Conservation (phyloP, 2,888 invertebrate genomes). For the Philereme vetulata region DNA sequence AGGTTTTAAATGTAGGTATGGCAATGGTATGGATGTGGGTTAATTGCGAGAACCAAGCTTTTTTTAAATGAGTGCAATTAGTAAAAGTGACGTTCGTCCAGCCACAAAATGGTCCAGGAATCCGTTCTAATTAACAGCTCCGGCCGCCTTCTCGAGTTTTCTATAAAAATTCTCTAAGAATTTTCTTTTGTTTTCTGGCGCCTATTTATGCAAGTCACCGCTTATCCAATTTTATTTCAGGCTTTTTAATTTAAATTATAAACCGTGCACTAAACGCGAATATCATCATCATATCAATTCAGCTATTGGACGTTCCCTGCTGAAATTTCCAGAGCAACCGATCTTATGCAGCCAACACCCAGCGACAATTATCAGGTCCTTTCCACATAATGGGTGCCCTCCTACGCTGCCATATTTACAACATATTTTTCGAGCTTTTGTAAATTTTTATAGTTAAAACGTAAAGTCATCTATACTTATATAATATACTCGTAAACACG, state of each 20-base stretch:
- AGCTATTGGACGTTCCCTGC: too few relatives aligned
- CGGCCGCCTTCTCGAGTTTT: conserved; percentile 30
- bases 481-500: too few relatives aligned
- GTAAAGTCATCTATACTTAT: too few relatives aligned
- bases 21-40: conserved; percentile 56
- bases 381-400: too few relatives aligned
- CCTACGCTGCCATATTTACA: too few relatives aligned
- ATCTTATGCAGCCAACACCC: too few relatives aligned
- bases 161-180: conserved; percentile 36
- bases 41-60: conserved; percentile 60
- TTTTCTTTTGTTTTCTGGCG: conserved; percentile 29
- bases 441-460: too few relatives aligned
- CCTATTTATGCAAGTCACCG: conserved; percentile 25
- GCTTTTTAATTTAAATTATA: not conserved
- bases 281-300: too few relatives aligned
- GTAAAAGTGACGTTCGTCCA: conserved; percentile 53
- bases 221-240: conserved; percentile 17
- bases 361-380: too few relatives aligned
- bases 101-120: conserved; percentile 53
- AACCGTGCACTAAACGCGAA: not conserved
- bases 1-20: conserved; percentile 28
- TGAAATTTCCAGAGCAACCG: too few relatives aligned
- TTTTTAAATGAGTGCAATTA: conserved; percentile 72
- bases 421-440: too few relatives aligned
- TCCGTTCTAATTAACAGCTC: conserved; percentile 60